A percentile compares a stretch with the other conserved stretches of the same genome.
Evolutionary conservation across 1,140 invertebrate genomes (phyloP).

Genomic region (Thaumetopoea pityocampa): DNA sequence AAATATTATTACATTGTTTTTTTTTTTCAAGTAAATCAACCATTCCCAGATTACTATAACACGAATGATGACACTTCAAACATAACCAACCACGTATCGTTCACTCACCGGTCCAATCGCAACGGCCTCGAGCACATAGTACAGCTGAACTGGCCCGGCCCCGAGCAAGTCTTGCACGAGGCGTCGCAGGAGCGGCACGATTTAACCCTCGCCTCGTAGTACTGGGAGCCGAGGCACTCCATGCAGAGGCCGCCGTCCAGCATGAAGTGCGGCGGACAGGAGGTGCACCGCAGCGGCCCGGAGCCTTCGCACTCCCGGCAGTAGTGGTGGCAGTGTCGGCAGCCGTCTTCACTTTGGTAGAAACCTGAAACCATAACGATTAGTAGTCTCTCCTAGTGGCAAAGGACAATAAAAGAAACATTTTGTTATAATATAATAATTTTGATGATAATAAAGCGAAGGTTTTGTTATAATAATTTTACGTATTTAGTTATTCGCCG

Average conservation of each 20-base stretch:
- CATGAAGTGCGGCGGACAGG: slow-evolving; percentile 83
- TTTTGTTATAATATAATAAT: too few species aligned
- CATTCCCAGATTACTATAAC: too few species aligned
- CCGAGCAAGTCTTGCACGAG: slow-evolving; percentile 82
- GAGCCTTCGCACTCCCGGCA: slow-evolving; percentile 88
- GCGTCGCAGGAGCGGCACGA: slow-evolving; percentile 82
- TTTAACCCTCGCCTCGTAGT: slow-evolving; percentile 82
- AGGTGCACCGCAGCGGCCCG: slow-evolving; percentile 83
- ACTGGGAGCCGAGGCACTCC: slow-evolving; percentile 84
- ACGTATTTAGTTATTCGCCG: too few species aligned
- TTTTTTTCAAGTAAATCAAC: too few species aligned
- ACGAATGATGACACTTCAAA: too few species aligned
- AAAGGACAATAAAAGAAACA: too few species aligned
- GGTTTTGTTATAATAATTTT: too few species aligned
- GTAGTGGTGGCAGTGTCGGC: slow-evolving; percentile 90
- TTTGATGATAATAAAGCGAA: too few species aligned
- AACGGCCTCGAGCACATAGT: slow-evolving; percentile 80
- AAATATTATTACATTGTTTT: too few species aligned
- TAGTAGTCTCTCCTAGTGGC: too few species aligned
- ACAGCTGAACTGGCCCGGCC: slow-evolving; percentile 83
- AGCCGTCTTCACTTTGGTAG: slow-evolving; percentile 86
- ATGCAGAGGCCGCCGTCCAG: slow-evolving; percentile 84
- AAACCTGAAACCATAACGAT: slow-evolving; percentile 70
- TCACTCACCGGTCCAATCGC: slow-evolving; percentile 77
- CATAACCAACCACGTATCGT: background rate